Evolutionary conservation across 2,113 vertebrate species (phyloP).

Genomic region (Ascaphus truei): DNA sequence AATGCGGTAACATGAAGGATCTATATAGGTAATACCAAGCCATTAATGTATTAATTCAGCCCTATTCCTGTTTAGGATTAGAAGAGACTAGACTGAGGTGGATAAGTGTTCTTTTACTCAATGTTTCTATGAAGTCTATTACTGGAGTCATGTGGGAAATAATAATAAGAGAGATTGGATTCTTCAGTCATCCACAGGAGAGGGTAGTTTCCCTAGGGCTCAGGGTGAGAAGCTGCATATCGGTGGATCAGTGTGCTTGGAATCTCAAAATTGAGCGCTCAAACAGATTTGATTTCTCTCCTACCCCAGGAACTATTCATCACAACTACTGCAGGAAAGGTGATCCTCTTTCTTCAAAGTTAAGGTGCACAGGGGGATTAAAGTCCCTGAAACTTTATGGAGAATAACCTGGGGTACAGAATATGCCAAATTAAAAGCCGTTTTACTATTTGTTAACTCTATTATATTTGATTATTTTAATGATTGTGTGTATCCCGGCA

Average conservation of each 20-base stretch:
- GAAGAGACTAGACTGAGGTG: neutral
- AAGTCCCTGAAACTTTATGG: no score
- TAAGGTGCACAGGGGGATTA: no score
- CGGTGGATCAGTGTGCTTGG: neutral
- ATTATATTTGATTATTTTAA: no score
- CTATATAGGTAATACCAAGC: conserved; percentile 15
- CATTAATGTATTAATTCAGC: conserved; percentile 11
- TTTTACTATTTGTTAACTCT: no score
- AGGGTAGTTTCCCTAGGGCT: conserved; percentile 6
- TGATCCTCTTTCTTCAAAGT: neutral
- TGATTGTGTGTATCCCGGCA: no score
- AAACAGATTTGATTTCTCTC: neutral
- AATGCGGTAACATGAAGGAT: conserved; percentile 12
- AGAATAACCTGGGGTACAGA: no score
- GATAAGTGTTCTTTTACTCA: neutral
- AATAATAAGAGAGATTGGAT: conserved; percentile 18
- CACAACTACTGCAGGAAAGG: neutral
- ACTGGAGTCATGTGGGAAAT: conserved; percentile 20
- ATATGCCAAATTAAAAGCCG: no score
- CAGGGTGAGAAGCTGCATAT: conserved; percentile 3
- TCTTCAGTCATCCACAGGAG: conserved; percentile 3
- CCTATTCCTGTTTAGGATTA: neutral
- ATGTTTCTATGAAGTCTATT: conserved; percentile 20
- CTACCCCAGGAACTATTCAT: neutral
- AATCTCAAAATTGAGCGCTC: neutral